Evolutionary conservation across 1,140 invertebrate genomes (phyloP).

Genomic region (Heliconius melpomene): DNA sequence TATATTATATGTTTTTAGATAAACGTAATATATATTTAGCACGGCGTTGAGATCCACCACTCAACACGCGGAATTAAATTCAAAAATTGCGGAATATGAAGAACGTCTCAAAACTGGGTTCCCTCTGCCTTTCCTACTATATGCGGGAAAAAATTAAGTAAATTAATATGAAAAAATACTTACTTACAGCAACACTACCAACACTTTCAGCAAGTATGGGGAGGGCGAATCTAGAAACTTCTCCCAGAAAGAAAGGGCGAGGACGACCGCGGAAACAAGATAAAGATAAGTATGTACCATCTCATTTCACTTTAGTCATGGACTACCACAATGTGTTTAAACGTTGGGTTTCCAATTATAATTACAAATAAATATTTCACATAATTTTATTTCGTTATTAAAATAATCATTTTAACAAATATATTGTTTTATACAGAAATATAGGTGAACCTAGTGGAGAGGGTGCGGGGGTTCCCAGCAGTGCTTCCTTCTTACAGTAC

Average conservation of each 20-base stretch:
- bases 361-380: too few species aligned
- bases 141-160: background rate
- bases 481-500: constrained; percentile 77
- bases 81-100: background rate
- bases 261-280: constrained; percentile 72
- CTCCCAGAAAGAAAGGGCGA: constrained; percentile 73
- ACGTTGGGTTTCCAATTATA: too few species aligned
- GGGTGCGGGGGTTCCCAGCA: constrained; percentile 47
- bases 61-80: too few species aligned
- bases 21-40: background rate
- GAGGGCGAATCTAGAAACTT: constrained; percentile 54
- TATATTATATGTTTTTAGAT: too few species aligned
- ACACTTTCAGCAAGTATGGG: constrained; percentile 69
- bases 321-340: too few species aligned
- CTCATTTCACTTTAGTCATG: constrained; percentile 46
- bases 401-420: background rate
- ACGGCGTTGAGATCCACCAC: background rate
- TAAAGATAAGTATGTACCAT: constrained; percentile 65
- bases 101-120: background rate
- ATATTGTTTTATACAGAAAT: constrained; percentile 17
- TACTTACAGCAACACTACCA: constrained; percentile 62
- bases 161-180: background rate
- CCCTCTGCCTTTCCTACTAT: background rate
- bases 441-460: constrained; percentile 17
- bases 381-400: too few species aligned